A percentile compares a stretch with the other conserved stretches of the same genome.
Conservation (phyloP, 2,888 invertebrate species). For the Ctenicera cuprea region DNA sequence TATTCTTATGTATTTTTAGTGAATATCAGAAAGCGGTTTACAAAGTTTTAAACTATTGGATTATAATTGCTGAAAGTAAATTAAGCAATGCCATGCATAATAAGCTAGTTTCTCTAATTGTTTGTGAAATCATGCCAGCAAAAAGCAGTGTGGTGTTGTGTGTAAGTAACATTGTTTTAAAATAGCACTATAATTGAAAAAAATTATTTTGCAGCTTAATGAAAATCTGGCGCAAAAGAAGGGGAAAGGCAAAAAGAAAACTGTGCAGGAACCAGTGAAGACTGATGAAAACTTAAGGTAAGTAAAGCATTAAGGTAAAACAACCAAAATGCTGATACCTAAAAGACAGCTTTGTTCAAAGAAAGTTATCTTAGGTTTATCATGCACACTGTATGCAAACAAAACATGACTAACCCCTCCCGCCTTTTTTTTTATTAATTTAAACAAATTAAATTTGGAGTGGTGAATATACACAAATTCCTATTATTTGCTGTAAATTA, state of each 20-base stretch:
- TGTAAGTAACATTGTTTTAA: slow-evolving; percentile 45
- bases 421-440: too few relatives aligned
- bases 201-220: slow-evolving; percentile 7
- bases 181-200: too few relatives aligned
- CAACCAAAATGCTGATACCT: too few relatives aligned
- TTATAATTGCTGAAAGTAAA: slow-evolving; percentile 46
- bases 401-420: too few relatives aligned
- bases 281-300: background rate
- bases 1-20: slow-evolving; percentile 30
- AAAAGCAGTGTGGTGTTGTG: slow-evolving; percentile 46
- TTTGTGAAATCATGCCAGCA: slow-evolving; percentile 50
- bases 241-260: background rate
- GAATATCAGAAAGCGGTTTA: slow-evolving; percentile 52
- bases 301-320: background rate
- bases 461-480: too few relatives aligned
- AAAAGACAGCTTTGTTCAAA: too few relatives aligned
- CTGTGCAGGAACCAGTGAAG: too few relatives aligned
- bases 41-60: slow-evolving; percentile 51
- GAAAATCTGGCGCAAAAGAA: slow-evolving; percentile 1
- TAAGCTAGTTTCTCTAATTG: slow-evolving; percentile 49
- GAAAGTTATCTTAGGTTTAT: too few relatives aligned
- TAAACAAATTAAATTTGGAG: too few relatives aligned
- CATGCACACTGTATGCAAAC: too few relatives aligned
- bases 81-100: slow-evolving; percentile 45
- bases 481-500: too few relatives aligned